A percentile compares a stretch with the other conserved stretches of the same genome.
Evolutionary conservation across 1,140 invertebrate species (phyloP).

Genomic region (Cyclargus thomasi): DNA sequence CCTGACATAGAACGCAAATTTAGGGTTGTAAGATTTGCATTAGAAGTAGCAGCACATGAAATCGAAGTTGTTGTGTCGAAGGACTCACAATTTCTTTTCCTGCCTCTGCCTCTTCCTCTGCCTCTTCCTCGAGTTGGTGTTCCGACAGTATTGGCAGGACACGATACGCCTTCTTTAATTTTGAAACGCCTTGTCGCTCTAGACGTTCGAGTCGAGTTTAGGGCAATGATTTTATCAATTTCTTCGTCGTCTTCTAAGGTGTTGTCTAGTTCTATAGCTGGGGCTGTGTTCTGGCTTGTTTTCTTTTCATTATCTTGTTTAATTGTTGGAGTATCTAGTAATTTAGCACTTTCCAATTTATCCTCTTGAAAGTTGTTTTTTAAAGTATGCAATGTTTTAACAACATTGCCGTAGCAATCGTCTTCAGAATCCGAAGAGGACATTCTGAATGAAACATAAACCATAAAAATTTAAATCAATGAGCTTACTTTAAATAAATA

Average conservation of each 20-base stretch:
- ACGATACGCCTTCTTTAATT: neutral
- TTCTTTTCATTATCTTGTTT: constrained; percentile 16
- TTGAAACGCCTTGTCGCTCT: constrained; percentile 14
- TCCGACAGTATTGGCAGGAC: neutral
- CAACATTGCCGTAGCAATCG: constrained; percentile 46
- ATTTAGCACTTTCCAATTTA: constrained; percentile 27
- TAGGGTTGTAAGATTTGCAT: neutral
- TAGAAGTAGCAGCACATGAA: neutral
- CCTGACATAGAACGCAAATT: no score
- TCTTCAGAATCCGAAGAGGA: constrained; percentile 54
- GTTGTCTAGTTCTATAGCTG: neutral
- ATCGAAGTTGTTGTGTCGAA: neutral
- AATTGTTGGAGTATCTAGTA: constrained; percentile 26
- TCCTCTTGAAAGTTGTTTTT: constrained; percentile 38
- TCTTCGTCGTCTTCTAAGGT: constrained; percentile 22
- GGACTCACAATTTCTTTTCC: neutral
- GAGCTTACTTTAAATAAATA: no score
- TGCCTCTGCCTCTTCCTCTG: constrained; percentile 17
- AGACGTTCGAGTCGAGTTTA: constrained; percentile 15
- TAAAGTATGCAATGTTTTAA: constrained; percentile 37
- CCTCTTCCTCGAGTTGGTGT: constrained; percentile 21
- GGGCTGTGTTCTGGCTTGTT: neutral
- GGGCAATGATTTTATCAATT: constrained; percentile 25
- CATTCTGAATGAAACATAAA: constrained; percentile 12
- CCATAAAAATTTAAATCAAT: no score